A percentile compares a stretch with the other conserved stretches of the same genome.
These are phyloP conservation scores for Hypanus sabinus DNA, from an alignment of 2,113 vertebrate genomes.

Conservation along the genomic window DNA sequence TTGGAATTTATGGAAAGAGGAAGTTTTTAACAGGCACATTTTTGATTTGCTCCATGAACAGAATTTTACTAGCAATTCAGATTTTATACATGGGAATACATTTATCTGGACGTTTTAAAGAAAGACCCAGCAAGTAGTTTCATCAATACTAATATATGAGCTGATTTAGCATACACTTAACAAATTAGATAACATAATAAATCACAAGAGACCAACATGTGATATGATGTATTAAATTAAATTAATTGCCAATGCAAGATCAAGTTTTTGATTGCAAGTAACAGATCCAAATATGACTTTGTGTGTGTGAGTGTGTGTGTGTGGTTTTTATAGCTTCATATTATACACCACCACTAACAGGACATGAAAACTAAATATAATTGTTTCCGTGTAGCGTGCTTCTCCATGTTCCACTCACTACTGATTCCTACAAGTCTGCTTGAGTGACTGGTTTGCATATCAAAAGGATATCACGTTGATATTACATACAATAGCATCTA, in stretches of 20 bases:
- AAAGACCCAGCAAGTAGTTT: neutral
- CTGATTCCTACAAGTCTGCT: neutral
- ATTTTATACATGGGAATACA: neutral
- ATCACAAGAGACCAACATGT: neutral
- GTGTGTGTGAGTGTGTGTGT: too few species aligned
- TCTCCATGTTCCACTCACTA: neutral
- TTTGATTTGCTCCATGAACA: constrained; percentile 5
- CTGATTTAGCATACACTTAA: neutral
- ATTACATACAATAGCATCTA: neutral
- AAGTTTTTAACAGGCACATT: constrained; percentile 32
- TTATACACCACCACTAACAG: neutral
- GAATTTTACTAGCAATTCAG: constrained; percentile 20
- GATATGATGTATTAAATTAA: neutral
- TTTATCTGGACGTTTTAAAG: neutral
- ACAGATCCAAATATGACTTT: neutral
- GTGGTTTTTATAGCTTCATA: neutral
- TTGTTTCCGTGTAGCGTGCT: neutral
- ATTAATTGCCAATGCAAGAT: neutral
- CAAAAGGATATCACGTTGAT: neutral
- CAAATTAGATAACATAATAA: neutral
- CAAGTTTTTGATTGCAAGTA: neutral
- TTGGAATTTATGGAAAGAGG: constrained; percentile 34
- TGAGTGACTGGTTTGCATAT: neutral
- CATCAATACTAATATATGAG: neutral
- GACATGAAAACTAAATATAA: neutral